These are phyloP conservation scores for Hybos culiciformis DNA, from an alignment of 2,888 invertebrate species.

Conservation along the genomic window DNA sequence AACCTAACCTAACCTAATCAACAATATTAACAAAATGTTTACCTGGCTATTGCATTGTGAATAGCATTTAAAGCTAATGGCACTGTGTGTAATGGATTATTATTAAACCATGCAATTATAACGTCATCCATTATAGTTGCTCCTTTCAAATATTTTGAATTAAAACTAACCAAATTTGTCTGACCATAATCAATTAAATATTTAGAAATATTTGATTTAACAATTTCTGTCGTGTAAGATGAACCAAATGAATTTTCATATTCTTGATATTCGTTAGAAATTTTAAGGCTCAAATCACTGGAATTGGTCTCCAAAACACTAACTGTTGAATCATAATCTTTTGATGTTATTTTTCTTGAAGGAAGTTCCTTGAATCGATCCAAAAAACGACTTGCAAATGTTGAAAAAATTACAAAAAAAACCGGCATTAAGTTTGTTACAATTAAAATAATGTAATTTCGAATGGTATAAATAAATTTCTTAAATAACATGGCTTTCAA, in stretches of 20 bases:
- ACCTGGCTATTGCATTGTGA: constrained; percentile 41
- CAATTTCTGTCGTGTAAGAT: background rate
- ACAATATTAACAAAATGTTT: background rate
- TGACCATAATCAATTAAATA: background rate
- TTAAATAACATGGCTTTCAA: constrained; percentile 54
- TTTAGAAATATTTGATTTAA: background rate
- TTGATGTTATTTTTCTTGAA: constrained; percentile 23
- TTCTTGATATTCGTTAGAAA: too few relatives aligned
- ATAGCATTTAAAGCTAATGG: constrained; percentile 45
- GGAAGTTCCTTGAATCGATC: constrained; percentile 37
- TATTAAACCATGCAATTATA: constrained; percentile 55
- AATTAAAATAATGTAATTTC: constrained; percentile 51
- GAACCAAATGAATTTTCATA: constrained; percentile 1
- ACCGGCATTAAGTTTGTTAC: constrained; percentile 58
- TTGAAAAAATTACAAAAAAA: constrained; percentile 45
- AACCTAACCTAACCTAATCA: too few relatives aligned
- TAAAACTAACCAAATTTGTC: constrained; percentile 27
- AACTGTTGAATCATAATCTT: constrained; percentile 18
- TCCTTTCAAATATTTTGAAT: constrained; percentile 39
- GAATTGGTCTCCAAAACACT: too few relatives aligned
- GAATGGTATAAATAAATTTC: constrained; percentile 44
- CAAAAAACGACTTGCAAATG: constrained; percentile 44
- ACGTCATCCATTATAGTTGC: constrained; percentile 33
- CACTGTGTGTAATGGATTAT: constrained; percentile 56
- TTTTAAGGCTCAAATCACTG: too few relatives aligned